phyloP scores from a whole-genome alignment of 2,113 vertebrate genomes.

The Myrmecophaga tridactyla region DNA sequence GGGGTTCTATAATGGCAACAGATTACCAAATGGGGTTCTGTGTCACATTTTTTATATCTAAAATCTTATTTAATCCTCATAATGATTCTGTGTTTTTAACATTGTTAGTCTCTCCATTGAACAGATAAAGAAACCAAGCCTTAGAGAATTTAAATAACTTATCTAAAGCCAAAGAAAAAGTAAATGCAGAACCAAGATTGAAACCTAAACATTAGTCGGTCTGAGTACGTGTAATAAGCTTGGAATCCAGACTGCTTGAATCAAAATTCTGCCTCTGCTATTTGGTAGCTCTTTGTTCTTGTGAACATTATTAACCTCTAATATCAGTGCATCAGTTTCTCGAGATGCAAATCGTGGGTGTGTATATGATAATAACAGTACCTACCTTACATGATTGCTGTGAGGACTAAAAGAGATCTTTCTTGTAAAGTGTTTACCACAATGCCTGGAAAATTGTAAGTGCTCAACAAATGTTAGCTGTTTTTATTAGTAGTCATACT shows the following conservation, averaged over 20 bases:
- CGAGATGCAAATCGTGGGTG: neutral
- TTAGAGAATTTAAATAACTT: neutral
- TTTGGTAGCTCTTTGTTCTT: slow-evolving; percentile 5
- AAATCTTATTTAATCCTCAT: slow-evolving; percentile 37
- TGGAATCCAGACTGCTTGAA: neutral
- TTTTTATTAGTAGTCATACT: neutral
- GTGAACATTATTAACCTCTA: neutral
- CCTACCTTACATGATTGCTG: neutral
- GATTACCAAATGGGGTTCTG: slow-evolving; percentile 49
- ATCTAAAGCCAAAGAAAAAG: neutral
- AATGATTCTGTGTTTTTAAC: neutral
- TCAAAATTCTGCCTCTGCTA: slow-evolving; percentile 14
- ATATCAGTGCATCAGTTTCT: slow-evolving; percentile 21
- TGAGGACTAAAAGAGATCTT: neutral
- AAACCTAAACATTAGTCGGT: neutral
- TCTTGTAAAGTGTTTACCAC: neutral
- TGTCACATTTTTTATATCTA: slow-evolving; percentile 14
- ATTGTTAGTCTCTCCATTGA: neutral
- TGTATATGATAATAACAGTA: slow-evolving; percentile 4
- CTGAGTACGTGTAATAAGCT: neutral
- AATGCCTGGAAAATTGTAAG: neutral
- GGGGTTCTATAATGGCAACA: neutral
- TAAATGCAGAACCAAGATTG: neutral
- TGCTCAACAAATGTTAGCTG: neutral
- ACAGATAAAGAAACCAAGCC: slow-evolving; percentile 11